Evolutionary conservation across 1,140 invertebrate genomes (phyloP), one percentile per base, ranked within the genome.

Genomic region (Solenopsis fugax): DNA sequence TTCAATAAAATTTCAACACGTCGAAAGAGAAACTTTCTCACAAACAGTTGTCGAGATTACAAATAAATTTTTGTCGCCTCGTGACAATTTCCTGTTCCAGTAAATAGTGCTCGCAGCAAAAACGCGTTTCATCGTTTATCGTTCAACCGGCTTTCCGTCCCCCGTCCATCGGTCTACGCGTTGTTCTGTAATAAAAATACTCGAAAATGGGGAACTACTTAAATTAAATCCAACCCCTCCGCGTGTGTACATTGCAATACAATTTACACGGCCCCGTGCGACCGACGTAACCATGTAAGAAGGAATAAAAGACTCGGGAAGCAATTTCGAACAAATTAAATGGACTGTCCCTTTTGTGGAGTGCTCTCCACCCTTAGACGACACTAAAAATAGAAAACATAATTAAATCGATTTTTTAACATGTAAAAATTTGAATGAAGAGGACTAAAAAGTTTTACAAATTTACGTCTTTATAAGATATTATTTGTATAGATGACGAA

Each of bases 111-210:
- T 62, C 0, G 12, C 24, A 37, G 78, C 37, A 75, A 84, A 84
- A 84, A 62, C 80, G 48, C 12, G 13, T 67, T 80, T 41, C 72
- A 64, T 78, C 48, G 62, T 80, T 80, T 67, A 67, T 41, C 60
- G 60, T 64, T 80, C 48, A 67, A 24, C 29, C 29, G 29, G 76
- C n/a, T 24, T 54, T 7, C 12, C 18, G 18, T 29, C 16, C 34
- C 48, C 34, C n/a, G 54, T 58, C 52, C n/a, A 12, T 41, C 29
- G 77, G 77, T 48, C 48, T 41, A 50, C 37, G 37, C 45, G 37
- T 72, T 84, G 67, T 37, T 24, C 54, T 29, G 54, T 60, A 54
- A 81, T 84, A 84, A 75, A 82, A 84, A 84, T 84, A 84, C 54
- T 84, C 29, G 69, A 60, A 72, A 18, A 24, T n/a, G 48, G 48